A percentile compares a stretch with the other conserved stretches of the same genome.
These are phyloP conservation scores for Andricus curvator DNA, from an alignment of 2,888 invertebrate genomes.

Conservation along the genomic window DNA sequence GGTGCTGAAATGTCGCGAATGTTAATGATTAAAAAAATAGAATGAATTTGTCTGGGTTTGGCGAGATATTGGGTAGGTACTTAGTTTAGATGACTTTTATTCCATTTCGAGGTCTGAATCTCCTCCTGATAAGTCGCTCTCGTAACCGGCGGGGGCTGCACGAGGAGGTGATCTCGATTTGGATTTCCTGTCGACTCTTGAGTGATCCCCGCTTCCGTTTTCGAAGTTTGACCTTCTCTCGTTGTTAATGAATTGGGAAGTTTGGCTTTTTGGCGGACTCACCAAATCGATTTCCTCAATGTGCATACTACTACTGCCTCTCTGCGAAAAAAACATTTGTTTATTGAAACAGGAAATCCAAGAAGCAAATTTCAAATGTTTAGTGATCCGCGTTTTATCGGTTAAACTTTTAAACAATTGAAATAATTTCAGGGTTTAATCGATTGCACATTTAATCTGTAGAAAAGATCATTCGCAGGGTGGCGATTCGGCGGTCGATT, in stretches of 20 bases:
- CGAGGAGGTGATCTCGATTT: constrained; percentile 12
- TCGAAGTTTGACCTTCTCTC: constrained; percentile 52
- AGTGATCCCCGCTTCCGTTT: constrained; percentile 51
- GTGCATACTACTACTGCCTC: not conserved
- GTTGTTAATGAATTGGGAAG: constrained; percentile 53
- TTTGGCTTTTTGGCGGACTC: constrained; percentile 57
- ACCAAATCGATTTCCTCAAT: constrained; percentile 63
- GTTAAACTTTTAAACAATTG: too few species aligned
- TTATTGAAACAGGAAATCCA: not conserved
- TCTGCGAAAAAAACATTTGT: constrained; percentile 39
- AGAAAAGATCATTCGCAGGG: too few species aligned
- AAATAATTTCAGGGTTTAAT: too few species aligned
- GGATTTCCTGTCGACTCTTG: constrained; percentile 41
- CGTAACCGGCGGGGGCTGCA: constrained; percentile 63
- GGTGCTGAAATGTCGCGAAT: not conserved
- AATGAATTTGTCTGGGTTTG: not conserved
- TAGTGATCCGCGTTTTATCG: too few species aligned
- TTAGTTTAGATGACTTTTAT: constrained; percentile 53
- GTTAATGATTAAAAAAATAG: constrained; percentile 6
- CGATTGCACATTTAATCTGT: too few species aligned
- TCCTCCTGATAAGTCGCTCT: constrained; percentile 60
- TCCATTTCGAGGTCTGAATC: constrained; percentile 52
- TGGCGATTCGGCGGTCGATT: too few species aligned
- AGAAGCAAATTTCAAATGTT: not conserved
- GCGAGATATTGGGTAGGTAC: not conserved